A percentile compares a stretch with the other conserved stretches of the same genome.
phyloP scores from a whole-genome alignment of 2,113 vertebrate species.

The Cranoglanis bouderius region DNA sequence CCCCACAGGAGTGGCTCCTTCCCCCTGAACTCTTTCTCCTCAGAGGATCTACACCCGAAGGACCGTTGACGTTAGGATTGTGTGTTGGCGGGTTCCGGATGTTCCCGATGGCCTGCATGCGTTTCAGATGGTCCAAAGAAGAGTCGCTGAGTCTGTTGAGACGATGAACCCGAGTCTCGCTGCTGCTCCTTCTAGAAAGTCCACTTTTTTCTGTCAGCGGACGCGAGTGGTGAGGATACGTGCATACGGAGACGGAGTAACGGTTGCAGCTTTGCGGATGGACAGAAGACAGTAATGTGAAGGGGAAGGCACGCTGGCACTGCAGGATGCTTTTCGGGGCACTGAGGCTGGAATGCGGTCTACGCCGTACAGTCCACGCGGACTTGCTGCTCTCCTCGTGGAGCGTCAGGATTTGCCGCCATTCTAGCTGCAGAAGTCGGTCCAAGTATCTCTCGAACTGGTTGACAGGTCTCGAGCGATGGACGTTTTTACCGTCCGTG shows the following conservation, averaged over 20 bases:
- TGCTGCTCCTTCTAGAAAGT: conserved; percentile 68
- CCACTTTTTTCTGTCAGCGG: conserved; percentile 49
- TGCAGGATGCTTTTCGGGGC: conserved; percentile 74
- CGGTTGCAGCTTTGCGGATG: conserved; percentile 32
- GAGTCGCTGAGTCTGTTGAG: conserved; percentile 57
- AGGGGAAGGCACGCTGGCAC: conserved; percentile 74
- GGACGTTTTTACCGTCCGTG: conserved; percentile 63
- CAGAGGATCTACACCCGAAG: background rate
- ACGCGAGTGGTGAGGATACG: conserved; percentile 54
- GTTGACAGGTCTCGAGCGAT: conserved; percentile 65
- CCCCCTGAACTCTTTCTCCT: conserved; percentile 31
- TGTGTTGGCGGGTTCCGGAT: conserved; percentile 62
- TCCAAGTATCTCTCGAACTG: conserved; percentile 80
- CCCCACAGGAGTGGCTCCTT: conserved; percentile 39
- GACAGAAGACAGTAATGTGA: conserved; percentile 69
- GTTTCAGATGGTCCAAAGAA: conserved; percentile 61
- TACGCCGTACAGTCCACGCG: conserved; percentile 53
- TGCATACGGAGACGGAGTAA: conserved; percentile 56
- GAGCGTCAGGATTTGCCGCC: conserved; percentile 81
- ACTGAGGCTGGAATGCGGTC: conserved; percentile 68
- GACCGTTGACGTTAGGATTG: conserved; percentile 25
- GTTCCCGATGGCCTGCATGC: conserved; percentile 74
- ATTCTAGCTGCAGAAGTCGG: conserved; percentile 84
- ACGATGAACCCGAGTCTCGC: conserved; percentile 65
- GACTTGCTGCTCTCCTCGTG: conserved; percentile 74